Base-by-base conservation (phyloP, 1,140 invertebrate species). In the Palaemon carinicauda region DNA sequence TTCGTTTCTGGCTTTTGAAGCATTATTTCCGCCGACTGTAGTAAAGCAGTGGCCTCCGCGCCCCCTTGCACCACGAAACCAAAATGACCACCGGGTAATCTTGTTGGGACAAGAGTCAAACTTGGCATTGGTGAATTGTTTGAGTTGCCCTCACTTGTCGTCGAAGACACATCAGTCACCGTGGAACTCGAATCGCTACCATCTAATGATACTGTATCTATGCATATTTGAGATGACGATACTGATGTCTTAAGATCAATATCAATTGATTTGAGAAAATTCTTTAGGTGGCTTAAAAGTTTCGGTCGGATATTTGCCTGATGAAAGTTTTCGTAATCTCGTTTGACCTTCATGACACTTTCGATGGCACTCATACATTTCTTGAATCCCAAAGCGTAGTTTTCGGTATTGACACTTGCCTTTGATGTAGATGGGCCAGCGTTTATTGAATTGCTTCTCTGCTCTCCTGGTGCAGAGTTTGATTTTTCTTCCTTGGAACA, bases 51-150 rank as follows among this genome's bases (percentile, higher is more conserved):
- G 29, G 83, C 24, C 24, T 80, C 54, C 1, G 79, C 15, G 4
- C 56, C 53, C 9, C 80, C 87, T 27, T 88, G 96, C 17, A 97
- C 91, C 71, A 95, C 90, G 88, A 95, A 90, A 79, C 94, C 92
- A 90, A 95, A 92, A 90, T 95, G 93, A 0, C 94, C 92, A 41
- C 93, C 95, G 21, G 93, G 94, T 88, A 94, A 92, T 73, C 93
- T 93, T 31, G 93, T 96, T 65, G 93, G 96, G 15, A 97, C 94
- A 29, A 97, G 92, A 87, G 96, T 95, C 15, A 93, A 92, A 51
- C 92, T 53, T 12, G 50, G 41, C 60, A 51, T 27, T 27, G 69
- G 15, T 19, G 9, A 10, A 21, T n/a, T 53, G 5, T 12, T 19
- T 19, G 52, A 54, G 15, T 84, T 21, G 51, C 31, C 52, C 19